These are phyloP conservation scores for Eristalis pertinax DNA, from an alignment of 2,888 invertebrate genomes.

Conservation along the genomic window DNA sequence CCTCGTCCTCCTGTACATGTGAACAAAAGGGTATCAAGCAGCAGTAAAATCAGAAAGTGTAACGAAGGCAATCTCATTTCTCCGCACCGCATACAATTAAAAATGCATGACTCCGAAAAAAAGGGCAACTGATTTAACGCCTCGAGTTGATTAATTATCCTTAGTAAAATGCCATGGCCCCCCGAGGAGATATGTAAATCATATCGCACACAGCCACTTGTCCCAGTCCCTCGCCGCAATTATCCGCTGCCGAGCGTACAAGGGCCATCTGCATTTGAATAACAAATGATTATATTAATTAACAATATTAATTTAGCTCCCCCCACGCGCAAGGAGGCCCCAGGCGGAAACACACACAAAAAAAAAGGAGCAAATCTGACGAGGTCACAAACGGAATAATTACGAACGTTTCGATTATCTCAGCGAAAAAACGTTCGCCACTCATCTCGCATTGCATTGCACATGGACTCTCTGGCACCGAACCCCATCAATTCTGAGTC, in stretches of 20 bases:
- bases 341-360: not conserved
- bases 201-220: not conserved
- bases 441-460: not conserved
- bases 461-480: not conserved
- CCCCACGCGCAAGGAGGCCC: not conserved
- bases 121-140: not conserved
- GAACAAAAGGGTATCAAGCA: not conserved
- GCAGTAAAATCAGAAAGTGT: not conserved
- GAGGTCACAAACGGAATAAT: constrained; percentile 5
- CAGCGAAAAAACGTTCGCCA: constrained; percentile 15
- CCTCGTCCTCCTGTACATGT: not conserved
- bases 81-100: not conserved
- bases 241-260: not conserved
- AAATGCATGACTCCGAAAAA: not conserved
- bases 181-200: not conserved
- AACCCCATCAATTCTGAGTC: not conserved
- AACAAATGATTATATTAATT: constrained; percentile 17
- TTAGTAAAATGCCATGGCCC: not conserved
- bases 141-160: not conserved
- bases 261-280: constrained; percentile 6
- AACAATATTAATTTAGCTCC: constrained; percentile 7
- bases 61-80: not conserved
- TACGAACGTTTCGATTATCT: constrained; percentile 6
- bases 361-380: not conserved
- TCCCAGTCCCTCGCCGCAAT: not conserved